phyloP scores from a whole-genome alignment of 1,140 invertebrate species.

The Nasonia vitripennis region DNA sequence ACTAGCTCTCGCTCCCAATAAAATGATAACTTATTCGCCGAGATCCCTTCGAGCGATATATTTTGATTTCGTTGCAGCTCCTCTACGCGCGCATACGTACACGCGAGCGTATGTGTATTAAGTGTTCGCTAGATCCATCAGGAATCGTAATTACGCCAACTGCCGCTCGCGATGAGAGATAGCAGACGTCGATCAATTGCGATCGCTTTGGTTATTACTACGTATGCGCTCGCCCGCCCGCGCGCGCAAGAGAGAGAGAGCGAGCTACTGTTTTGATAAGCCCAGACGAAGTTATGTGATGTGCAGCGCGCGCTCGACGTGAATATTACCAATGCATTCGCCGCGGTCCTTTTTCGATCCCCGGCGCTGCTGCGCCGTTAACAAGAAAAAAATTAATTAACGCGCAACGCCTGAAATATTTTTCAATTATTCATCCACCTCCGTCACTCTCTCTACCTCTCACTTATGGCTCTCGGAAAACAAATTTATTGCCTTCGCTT shows the following conservation, averaged over 20 bases:
- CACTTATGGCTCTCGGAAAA: too few species aligned
- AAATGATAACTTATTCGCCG: neutral
- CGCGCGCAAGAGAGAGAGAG: neutral
- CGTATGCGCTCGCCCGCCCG: neutral
- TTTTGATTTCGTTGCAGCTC: conserved; percentile 29
- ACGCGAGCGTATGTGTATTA: neutral
- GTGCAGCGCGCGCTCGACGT: neutral
- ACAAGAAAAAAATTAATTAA: too few species aligned
- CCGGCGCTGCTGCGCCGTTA: too few species aligned
- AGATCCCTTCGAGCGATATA: conserved; percentile 4
- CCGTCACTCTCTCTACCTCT: too few species aligned
- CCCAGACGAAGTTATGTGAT: neutral
- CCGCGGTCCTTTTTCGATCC: too few species aligned
- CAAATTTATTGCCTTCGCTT: too few species aligned
- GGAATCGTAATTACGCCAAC: conserved; percentile 35
- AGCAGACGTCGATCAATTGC: conserved; percentile 44
- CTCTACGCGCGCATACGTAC: neutral
- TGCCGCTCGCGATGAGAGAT: conserved; percentile 21
- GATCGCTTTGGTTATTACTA: conserved; percentile 43
- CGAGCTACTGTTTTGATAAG: conserved; percentile 37
- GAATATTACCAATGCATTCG: neutral
- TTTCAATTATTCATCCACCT: too few species aligned
- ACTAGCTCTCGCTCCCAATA: conserved; percentile 11
- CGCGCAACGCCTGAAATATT: too few species aligned
- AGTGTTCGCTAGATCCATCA: conserved; percentile 16